These are phyloP conservation scores for Botia almorhae DNA, from an alignment of 2,797 vertebrate species.

Conservation along the genomic window DNA sequence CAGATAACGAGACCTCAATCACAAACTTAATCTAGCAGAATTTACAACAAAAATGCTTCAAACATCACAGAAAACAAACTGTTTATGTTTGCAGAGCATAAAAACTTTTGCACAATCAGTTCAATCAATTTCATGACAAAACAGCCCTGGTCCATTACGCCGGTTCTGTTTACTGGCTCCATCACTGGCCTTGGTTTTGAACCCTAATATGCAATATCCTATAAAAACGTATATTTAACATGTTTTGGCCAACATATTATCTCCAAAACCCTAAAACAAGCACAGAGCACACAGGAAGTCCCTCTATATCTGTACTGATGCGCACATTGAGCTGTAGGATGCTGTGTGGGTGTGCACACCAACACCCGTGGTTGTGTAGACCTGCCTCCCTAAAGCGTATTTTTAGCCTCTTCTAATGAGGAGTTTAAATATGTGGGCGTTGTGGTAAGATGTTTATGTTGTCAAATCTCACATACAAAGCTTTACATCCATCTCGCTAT, in stretches of 20 bases:
- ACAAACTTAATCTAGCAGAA: neutral
- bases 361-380: neutral
- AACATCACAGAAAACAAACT: neutral
- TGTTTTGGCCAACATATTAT: slow-evolving; percentile 2
- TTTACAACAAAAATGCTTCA: neutral
- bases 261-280: neutral
- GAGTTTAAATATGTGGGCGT: slow-evolving; percentile 11
- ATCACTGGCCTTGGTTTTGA: no score
- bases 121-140: no score
- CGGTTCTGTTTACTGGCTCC: no score
- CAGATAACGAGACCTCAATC: neutral
- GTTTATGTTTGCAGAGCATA: neutral
- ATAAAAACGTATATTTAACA: neutral
- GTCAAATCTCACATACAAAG: neutral
- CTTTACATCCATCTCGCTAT: neutral
- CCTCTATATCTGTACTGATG: slow-evolving; percentile 27
- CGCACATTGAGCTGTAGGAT: slow-evolving; percentile 14
- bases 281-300: slow-evolving; percentile 30
- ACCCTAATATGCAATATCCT: neutral
- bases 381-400: neutral
- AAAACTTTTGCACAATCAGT: neutral
- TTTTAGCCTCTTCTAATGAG: slow-evolving; percentile 16
- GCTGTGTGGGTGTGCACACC: slow-evolving; percentile 29
- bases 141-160: no score
- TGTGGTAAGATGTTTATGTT: slow-evolving; percentile 8